phyloP scores from a whole-genome alignment of 1,140 invertebrate genomes.

The Conus ventricosus region DNA sequence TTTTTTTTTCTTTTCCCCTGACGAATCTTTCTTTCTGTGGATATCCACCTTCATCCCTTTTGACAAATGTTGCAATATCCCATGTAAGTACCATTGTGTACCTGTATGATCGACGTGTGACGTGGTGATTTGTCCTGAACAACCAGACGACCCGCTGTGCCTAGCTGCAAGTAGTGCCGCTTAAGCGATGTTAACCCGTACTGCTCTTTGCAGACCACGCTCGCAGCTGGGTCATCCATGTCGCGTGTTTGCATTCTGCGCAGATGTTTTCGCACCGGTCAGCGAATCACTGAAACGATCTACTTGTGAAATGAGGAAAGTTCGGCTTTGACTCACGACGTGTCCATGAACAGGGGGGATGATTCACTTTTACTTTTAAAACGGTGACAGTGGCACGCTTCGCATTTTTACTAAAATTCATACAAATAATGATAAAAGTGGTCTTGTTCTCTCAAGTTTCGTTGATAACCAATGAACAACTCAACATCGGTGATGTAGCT shows the following conservation, averaged over 20 bases:
- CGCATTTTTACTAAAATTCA: too few species aligned
- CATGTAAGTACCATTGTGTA: neutral
- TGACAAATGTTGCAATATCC: too few species aligned
- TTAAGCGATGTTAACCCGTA: neutral
- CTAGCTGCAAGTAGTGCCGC: neutral
- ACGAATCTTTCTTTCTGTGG: too few species aligned
- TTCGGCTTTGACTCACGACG: neutral
- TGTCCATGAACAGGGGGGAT: neutral
- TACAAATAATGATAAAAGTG: too few species aligned
- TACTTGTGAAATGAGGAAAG: too few species aligned
- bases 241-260: neutral
- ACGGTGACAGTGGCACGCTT: neutral
- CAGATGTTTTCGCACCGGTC: neutral
- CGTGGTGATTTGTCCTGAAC: neutral
- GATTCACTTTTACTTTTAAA: conserved; percentile 2
- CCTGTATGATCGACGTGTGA: neutral
- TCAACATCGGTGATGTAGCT: too few species aligned
- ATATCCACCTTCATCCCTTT: too few species aligned
- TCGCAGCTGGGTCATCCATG: neutral
- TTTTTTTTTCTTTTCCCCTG: too few species aligned
- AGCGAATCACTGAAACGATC: neutral
- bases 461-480: too few species aligned
- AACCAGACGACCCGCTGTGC: neutral
- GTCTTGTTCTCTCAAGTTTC: too few species aligned
- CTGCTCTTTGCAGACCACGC: neutral